A percentile compares a stretch with the other conserved stretches of the same genome.
phyloP scores from a whole-genome alignment of 2,113 vertebrate genomes.

The Rhabdomys dilectus region DNA sequence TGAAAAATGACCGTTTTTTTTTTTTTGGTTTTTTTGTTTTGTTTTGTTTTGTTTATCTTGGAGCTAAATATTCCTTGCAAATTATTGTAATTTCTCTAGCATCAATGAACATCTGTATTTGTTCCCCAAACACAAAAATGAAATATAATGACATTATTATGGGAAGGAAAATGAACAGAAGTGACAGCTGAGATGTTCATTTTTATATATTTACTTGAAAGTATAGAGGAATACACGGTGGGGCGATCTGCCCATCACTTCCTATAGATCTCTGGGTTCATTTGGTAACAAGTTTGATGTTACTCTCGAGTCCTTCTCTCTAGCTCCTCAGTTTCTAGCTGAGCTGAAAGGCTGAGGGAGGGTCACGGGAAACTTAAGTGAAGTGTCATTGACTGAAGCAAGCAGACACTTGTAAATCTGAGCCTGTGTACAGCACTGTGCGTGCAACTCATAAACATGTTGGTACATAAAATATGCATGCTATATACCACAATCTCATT shows the following conservation, averaged over 20 bases:
- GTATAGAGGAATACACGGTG: neutral
- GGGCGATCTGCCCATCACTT: neutral
- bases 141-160: too few species aligned
- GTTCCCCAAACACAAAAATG: too few species aligned
- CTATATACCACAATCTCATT: neutral
- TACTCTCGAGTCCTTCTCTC: neutral
- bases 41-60: too few species aligned
- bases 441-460: neutral
- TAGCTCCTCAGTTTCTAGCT: neutral
- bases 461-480: neutral
- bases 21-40: too few species aligned
- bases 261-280: neutral
- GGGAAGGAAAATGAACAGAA: too few species aligned
- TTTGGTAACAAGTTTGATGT: neutral
- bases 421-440: neutral
- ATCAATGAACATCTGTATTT: too few species aligned
- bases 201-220: neutral
- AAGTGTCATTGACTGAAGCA: neutral
- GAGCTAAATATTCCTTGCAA: neutral
- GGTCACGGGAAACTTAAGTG: neutral
- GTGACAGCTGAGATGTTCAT: neutral
- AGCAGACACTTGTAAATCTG: neutral
- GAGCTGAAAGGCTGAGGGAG: neutral
- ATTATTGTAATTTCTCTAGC: conserved; percentile 25
- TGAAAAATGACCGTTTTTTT: neutral